Evolutionary conservation across 2,113 vertebrate species (phyloP), one percentile per base, ranked within the genome.

Genomic region (Amblyornis subalaris): DNA sequence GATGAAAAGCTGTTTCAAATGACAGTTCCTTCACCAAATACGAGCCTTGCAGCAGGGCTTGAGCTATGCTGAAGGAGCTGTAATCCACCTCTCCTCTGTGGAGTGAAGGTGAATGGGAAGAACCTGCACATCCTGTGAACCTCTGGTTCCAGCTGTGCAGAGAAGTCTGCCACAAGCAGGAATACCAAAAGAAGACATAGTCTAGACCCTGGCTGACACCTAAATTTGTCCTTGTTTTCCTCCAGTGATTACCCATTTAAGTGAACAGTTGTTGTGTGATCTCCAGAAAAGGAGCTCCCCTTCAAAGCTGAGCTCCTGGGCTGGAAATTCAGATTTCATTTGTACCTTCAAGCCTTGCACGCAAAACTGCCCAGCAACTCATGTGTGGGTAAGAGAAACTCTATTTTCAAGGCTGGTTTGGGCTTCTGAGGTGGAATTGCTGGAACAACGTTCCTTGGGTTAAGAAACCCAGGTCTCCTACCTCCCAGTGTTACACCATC

Each of bases 231-330:
- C 7, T 38, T 60, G 10, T 64, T 77, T 94, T 87, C 2, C 1
- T 26, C 7, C 36, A 48, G 7, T 1, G 1, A n/a, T 42, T 62
- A 21, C 15, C 35, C 3, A 0, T 14, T 51, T 54, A 71, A 54
- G 3, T 1, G 4, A 83, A 44, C 16, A 55, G 1, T n/a, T 65
- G 5, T 35, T 67, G 6, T 35, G 25, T 67, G 38, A 19, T 22
- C 31, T 60, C 26, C 14, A 26, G 44, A 78, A 60, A 25, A 8
- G 3, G 7, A 48, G 3, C 12, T 48, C 22, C 21, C 6, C 6
- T 47, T 73, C 51, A 35, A 57, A 45, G 7, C 6, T 36, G 31
- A 77, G 5, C 3, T 69, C 5, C 26, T 21, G 36, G 28, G 29
- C 29, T 77, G 7, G 6, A 82, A 58, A 67, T 74, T 51, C 35